Evolutionary conservation across 1,140 invertebrate genomes (phyloP), one percentile per base, ranked within the genome.

Genomic region (Dendrolimus kikuchii): DNA sequence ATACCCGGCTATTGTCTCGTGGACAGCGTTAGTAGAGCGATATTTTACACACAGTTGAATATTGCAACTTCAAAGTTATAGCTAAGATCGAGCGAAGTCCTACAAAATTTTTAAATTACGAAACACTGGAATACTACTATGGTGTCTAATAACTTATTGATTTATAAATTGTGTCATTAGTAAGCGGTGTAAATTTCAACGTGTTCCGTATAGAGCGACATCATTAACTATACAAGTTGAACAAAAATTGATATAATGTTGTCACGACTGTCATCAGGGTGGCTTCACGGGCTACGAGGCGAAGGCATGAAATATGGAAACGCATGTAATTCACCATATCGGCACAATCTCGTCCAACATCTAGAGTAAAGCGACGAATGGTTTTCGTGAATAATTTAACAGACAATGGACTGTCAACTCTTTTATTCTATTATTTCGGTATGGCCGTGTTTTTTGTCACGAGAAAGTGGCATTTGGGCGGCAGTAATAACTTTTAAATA

Each of bases 371-470:
- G 72, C 74, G 77, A 59, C 70, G 73, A 76, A 74, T 70, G 66
- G 65, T 72, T 75, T 79, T 80, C 75, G 77, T 83, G 80, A 80
- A 79, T 81, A 81, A 81, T 84, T 81, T 81, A 77, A 73, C 72
- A 71, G 60, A 84, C 78, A 76, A 79, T 75, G 71, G 68, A 63
- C 71, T 73, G 72, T 62, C 73, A 78, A 78, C 68, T 75, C 66
- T 72, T 74, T 74, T 76, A 71, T 72, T 68, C 59, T 66, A 71
- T 71, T 62, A 64, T 63, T 59, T 67, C 62, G 51, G 62, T 62
- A 57, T 59, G 53, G 57, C 45, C 57, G 54, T 53, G 39, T 59
- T 55, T 53, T 53, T 46, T 53, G 59, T 64, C 65, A 66, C 65
- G 66, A 65, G 58, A 68, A 68, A 67, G 62, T 53, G 55, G 57